phyloP scores from a whole-genome alignment of 2,797 vertebrate species.

The Ctenopoma multispine region DNA sequence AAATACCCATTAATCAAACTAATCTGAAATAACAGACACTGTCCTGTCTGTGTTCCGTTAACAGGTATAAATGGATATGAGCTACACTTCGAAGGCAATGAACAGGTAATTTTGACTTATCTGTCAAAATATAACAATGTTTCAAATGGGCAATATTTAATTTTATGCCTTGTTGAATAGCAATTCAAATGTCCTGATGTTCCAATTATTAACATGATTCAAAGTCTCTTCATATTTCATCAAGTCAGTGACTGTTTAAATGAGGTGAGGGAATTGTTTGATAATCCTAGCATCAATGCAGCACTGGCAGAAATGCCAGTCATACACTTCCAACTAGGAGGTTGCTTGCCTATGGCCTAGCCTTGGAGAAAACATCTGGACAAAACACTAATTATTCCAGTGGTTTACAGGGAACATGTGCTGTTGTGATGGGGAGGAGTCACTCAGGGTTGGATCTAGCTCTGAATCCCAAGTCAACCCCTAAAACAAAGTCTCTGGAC shows the following conservation, averaged over 20 bases:
- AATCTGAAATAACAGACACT: conserved; percentile 36
- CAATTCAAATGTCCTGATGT: conserved; percentile 23
- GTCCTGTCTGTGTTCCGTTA: conserved; percentile 42
- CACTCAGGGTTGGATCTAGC: conserved; percentile 49
- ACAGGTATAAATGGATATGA: conserved; percentile 51
- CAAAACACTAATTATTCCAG: conserved; percentile 74
- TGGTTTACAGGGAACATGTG: conserved; percentile 73
- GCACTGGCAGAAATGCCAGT: conserved; percentile 42
- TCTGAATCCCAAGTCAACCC: conserved; percentile 60
- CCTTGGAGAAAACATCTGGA: conserved; percentile 84
- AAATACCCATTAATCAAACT: conserved; percentile 36
- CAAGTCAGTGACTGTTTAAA: conserved; percentile 24
- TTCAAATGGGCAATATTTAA: conserved; percentile 28
- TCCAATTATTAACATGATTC: conserved; percentile 35
- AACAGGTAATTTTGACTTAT: conserved; percentile 36
- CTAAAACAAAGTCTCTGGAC: conserved; percentile 61
- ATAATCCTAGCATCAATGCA: conserved; percentile 38
- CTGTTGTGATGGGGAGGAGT: conserved; percentile 63
- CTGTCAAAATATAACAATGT: conserved; percentile 24
- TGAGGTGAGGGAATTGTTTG: conserved; percentile 42
- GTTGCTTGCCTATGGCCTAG: conserved; percentile 69
- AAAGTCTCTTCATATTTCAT: conserved; percentile 35
- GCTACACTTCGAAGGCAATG: conserved; percentile 23
- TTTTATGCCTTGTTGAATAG: conserved; percentile 34
- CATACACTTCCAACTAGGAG: conserved; percentile 48